Evolutionary conservation across 2,797 vertebrate genomes (phyloP).

Genomic region (Hemibagrus guttatus): DNA sequence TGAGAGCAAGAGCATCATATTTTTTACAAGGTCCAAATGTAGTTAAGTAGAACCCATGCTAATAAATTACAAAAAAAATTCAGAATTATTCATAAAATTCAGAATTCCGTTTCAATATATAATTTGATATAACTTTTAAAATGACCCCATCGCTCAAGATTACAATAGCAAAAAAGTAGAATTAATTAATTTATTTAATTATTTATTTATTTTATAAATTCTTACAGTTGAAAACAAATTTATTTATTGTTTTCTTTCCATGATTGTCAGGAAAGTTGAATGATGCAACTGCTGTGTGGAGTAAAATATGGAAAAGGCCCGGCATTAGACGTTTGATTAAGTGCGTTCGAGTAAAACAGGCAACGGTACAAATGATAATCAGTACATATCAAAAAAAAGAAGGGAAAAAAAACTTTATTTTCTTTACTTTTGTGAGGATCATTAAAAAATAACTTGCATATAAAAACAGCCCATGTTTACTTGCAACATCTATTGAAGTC

Average conservation of each 20-base stretch:
- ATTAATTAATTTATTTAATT: background rate
- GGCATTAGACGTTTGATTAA: background rate
- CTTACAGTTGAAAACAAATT: too few species aligned
- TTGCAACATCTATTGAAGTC: background rate
- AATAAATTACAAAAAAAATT: too few species aligned
- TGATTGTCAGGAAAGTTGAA: background rate
- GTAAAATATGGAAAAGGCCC: background rate
- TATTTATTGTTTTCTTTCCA: background rate
- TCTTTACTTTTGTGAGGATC: background rate
- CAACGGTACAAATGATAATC: background rate
- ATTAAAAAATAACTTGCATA: too few species aligned
- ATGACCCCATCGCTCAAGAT: background rate
- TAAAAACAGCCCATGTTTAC: background rate
- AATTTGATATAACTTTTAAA: background rate
- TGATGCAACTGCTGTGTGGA: background rate
- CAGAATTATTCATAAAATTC: too few species aligned
- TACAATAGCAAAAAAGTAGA: background rate
- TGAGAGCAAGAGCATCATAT: background rate
- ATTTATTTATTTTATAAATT: too few species aligned
- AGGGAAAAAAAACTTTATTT: background rate
- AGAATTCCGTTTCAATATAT: background rate
- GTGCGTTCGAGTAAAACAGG: too few species aligned
- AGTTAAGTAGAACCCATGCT: too few species aligned
- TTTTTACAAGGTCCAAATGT: background rate
- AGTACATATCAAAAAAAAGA: background rate